These are phyloP conservation scores for Odocoileus hemionus DNA, from an alignment of 2,113 vertebrate genomes.

Conservation along the genomic window DNA sequence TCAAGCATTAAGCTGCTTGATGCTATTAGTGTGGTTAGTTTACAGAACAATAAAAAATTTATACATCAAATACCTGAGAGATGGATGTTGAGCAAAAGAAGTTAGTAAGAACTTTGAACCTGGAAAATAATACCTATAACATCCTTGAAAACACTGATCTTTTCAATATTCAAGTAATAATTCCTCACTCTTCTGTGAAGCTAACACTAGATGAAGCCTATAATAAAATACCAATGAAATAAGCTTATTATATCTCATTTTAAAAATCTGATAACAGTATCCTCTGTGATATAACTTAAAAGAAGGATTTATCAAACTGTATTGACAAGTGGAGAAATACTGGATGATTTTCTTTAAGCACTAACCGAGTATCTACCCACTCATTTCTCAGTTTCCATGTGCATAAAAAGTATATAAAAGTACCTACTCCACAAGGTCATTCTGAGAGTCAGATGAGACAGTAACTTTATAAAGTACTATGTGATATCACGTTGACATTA, in stretches of 20 bases:
- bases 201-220: slow-evolving; percentile 17
- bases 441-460: slow-evolving; percentile 7
- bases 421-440: not conserved
- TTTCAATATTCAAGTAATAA: slow-evolving; percentile 25
- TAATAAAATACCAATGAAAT: slow-evolving; percentile 13
- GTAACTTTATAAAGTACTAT: not conserved
- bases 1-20: not conserved
- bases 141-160: slow-evolving; percentile 16
- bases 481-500: not conserved
- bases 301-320: not conserved
- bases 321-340: slow-evolving; percentile 19
- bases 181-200: not conserved
- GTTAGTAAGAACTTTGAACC: slow-evolving; percentile 20
- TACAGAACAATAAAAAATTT: slow-evolving; percentile 33
- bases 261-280: not conserved
- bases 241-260: slow-evolving; percentile 22
- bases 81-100: slow-evolving; percentile 18
- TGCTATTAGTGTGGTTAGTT: not conserved
- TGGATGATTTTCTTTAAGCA: not conserved
- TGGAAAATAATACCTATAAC: not conserved
- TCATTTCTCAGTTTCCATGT: not conserved
- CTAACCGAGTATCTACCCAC: not conserved
- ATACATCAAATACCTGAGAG: not conserved
- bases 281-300: not conserved
- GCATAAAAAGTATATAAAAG: slow-evolving; percentile 29